These are phyloP conservation scores for Borostomias antarcticus DNA, from an alignment of 2,797 vertebrate genomes.

Conservation along the genomic window DNA sequence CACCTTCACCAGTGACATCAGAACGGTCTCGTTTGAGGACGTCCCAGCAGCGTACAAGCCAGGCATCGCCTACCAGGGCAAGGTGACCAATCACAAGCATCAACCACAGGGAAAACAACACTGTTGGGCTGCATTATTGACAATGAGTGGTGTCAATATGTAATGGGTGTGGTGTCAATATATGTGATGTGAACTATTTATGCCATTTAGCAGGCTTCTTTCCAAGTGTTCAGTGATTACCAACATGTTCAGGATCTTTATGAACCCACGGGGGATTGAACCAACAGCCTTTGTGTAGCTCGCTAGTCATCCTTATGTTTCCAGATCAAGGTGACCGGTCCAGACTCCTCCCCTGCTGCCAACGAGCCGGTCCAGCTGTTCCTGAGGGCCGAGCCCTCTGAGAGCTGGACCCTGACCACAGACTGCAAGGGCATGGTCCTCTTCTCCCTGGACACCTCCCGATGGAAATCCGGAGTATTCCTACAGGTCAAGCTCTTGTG, in stretches of 20 bases:
- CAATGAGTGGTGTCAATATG: no score
- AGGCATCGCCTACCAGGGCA: slow-evolving; percentile 67
- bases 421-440: slow-evolving; percentile 68
- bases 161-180: no score
- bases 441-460: slow-evolving; percentile 78
- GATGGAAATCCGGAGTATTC: slow-evolving; percentile 55
- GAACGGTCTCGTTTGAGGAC: slow-evolving; percentile 56
- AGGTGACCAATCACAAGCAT: slow-evolving; percentile 56
- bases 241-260: neutral
- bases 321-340: slow-evolving; percentile 77
- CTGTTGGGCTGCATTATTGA: no score
- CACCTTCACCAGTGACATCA: slow-evolving; percentile 38
- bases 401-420: slow-evolving; percentile 69
- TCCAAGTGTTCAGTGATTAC: no score
- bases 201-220: no score
- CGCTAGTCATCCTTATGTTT: slow-evolving; percentile 6
- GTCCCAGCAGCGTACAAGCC: slow-evolving; percentile 53
- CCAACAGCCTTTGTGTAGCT: neutral
- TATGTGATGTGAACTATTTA: no score
- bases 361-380: slow-evolving; percentile 69
- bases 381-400: neutral
- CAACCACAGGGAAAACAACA: no score
- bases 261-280: neutral
- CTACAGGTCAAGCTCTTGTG: no score
- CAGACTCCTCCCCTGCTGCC: slow-evolving; percentile 65